These are phyloP conservation scores for Dromius quadrimaculatus DNA, from an alignment of 2,888 invertebrate species.

Conservation along the genomic window DNA sequence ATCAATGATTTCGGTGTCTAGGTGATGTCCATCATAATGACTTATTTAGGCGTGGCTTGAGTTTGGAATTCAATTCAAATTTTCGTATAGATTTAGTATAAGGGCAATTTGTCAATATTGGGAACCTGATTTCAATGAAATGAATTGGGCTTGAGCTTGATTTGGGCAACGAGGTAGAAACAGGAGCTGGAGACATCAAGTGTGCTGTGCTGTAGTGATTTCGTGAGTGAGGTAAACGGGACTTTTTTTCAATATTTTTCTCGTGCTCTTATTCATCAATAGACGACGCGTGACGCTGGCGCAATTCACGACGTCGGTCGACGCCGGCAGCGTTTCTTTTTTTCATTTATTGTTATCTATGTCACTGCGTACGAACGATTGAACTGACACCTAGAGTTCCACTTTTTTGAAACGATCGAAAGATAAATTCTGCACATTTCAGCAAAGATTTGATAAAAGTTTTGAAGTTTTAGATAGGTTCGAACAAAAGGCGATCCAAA, in stretches of 20 bases:
- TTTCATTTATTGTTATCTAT: background rate
- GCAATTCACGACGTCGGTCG: conserved; percentile 2
- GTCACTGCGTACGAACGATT: conserved; percentile 29
- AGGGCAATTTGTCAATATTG: background rate
- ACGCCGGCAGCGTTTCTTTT: background rate
- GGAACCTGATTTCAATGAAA: background rate
- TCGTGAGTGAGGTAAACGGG: background rate
- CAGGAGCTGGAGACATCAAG: background rate
- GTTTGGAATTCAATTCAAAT: no score
- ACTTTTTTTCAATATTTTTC: conserved; percentile 13
- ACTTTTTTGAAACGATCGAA: conserved; percentile 28
- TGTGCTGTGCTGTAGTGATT: background rate
- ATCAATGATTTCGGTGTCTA: no score
- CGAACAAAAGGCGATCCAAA: conserved; percentile 24
- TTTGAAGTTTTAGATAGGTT: conserved; percentile 40
- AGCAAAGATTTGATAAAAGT: conserved; percentile 38
- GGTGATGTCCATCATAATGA: no score
- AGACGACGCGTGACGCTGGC: conserved; percentile 9
- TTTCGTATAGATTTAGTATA: background rate
- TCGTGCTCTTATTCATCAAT: conserved; percentile 28
- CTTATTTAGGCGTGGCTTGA: no score
- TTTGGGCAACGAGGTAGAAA: conserved; percentile 10
- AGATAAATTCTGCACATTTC: conserved; percentile 41
- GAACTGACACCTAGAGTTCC: conserved; percentile 26
- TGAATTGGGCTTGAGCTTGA: conserved; percentile 6